A percentile compares a stretch with the other conserved stretches of the same genome.
phyloP scores from a whole-genome alignment of 2,888 invertebrate species.

The Matsumyia berberina region DNA sequence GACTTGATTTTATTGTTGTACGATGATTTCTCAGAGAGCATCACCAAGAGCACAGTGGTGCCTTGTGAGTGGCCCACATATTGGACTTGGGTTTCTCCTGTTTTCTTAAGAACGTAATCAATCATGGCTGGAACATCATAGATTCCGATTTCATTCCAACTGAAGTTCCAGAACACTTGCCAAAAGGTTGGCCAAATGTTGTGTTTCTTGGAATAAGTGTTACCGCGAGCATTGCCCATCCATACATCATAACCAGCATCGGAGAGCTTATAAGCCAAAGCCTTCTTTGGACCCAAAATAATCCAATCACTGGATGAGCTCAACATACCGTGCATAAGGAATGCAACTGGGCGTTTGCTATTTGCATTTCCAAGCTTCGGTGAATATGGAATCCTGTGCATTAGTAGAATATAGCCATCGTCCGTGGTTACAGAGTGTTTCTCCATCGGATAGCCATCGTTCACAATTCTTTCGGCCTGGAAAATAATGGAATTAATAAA shows the following conservation, averaged over 20 bases:
- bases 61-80: conserved; percentile 98
- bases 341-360: conserved; percentile 78
- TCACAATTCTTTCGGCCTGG: conserved; percentile 79
- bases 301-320: conserved; percentile 80
- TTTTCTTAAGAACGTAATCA: conserved; percentile 86
- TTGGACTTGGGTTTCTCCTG: conserved; percentile 78
- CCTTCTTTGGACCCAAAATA: conserved; percentile 79
- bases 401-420: conserved; percentile 92
- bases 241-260: conserved; percentile 91
- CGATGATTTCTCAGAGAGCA: conserved; percentile 78
- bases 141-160: conserved; percentile 95
- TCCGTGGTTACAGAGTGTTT: conserved; percentile 89
- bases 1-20: conserved; percentile 79
- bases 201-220: conserved; percentile 86
- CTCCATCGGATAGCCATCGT: conserved; percentile 87
- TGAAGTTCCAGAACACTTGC: conserved; percentile 84
- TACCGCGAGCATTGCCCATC: conserved; percentile 93
- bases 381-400: conserved; percentile 90
- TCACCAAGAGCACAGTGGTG: conserved; percentile 89
- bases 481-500: not conserved
- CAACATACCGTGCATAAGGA: conserved; percentile 81
- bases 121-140: conserved; percentile 94
- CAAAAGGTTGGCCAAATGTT: conserved; percentile 80
- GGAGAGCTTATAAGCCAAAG: conserved; percentile 84
- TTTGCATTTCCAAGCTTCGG: conserved; percentile 70